phyloP scores from a whole-genome alignment of 2,797 vertebrate genomes.

The Sylvia borin region DNA sequence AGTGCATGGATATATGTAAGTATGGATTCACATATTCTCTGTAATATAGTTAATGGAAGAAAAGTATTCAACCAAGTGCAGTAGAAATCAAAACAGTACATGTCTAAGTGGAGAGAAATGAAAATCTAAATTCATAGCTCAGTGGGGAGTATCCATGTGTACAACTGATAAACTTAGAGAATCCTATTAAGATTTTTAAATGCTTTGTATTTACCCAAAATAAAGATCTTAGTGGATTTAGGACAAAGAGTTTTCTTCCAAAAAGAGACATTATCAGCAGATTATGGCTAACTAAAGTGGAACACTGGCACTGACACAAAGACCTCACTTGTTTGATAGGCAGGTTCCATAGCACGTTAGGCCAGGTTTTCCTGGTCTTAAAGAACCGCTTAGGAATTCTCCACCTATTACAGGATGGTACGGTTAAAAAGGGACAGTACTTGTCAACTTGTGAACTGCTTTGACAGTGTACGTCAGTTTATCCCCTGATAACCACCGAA shows the following conservation, averaged over 20 bases:
- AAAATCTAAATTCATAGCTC: not conserved
- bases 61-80: not conserved
- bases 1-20: not conserved
- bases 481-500: not conserved
- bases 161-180: not conserved
- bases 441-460: slow-evolving; percentile 11
- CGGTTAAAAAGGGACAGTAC: slow-evolving; percentile 22
- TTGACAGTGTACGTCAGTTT: slow-evolving; percentile 7
- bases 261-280: not conserved
- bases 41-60: not conserved
- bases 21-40: not conserved
- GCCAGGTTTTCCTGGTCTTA: not conserved
- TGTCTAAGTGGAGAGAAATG: not conserved
- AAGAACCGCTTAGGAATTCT: slow-evolving; percentile 5
- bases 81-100: not conserved
- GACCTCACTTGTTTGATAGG: not conserved
- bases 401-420: not conserved
- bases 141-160: not conserved
- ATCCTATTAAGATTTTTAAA: not conserved
- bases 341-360: not conserved
- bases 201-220: not conserved
- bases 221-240: not conserved
- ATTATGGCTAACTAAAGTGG: not conserved
- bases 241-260: not conserved
- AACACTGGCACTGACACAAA: not conserved